phyloP scores from a whole-genome alignment of 2,113 vertebrate species.

The Pogona vitticeps region DNA sequence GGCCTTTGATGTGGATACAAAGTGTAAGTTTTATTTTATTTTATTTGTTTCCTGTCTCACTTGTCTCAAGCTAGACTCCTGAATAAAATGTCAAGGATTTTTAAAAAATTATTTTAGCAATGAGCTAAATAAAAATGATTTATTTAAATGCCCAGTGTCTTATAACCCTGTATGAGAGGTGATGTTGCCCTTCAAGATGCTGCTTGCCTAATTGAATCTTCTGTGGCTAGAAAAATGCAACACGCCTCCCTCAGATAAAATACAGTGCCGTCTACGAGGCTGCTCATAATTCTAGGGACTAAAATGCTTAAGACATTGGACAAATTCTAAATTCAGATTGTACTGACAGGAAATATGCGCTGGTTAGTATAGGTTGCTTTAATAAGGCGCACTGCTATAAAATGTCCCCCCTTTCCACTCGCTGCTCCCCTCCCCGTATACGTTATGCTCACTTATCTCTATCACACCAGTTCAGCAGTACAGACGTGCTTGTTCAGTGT shows the following conservation, averaged over 20 bases:
- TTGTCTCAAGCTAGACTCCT: constrained; percentile 71
- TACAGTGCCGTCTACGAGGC: constrained; percentile 39
- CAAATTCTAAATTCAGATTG: constrained; percentile 32
- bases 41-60: too few species aligned
- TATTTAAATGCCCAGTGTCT: constrained; percentile 63
- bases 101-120: constrained; percentile 47
- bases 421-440: constrained; percentile 22
- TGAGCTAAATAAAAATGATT: constrained; percentile 67
- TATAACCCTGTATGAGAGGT: constrained; percentile 58
- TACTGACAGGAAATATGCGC: constrained; percentile 37
- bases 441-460: constrained; percentile 62
- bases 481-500: constrained; percentile 74
- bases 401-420: constrained; percentile 48
- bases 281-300: constrained; percentile 44
- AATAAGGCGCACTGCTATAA: constrained; percentile 54
- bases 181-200: constrained; percentile 63
- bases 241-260: constrained; percentile 24
- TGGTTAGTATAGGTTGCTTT: constrained; percentile 66
- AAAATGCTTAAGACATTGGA: constrained; percentile 47
- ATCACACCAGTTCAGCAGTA: constrained; percentile 63
- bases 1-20: constrained; percentile 71
- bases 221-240: constrained; percentile 50
- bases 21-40: constrained; percentile 63
- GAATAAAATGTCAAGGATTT: constrained; percentile 52
- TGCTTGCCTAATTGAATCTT: constrained; percentile 72